Conservation (phyloP, 2,797 vertebrate species). For the Tamandua tetradactyla region DNA sequence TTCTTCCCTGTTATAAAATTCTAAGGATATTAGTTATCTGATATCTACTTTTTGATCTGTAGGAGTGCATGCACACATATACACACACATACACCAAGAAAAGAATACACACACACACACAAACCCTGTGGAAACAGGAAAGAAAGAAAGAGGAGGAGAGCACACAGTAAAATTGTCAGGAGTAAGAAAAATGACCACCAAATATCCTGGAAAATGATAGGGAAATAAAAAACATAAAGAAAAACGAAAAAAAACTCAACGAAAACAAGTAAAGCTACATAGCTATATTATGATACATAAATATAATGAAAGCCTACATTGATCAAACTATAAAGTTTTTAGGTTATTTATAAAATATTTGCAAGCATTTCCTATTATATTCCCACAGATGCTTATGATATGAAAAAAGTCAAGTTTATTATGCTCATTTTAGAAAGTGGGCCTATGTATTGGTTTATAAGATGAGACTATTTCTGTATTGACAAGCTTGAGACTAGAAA, state of each 20-base stretch:
- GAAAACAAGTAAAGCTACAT: background rate
- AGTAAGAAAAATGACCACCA: background rate
- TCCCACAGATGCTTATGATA: background rate
- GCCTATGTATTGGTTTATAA: background rate
- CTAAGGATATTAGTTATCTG: background rate
- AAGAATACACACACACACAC: background rate
- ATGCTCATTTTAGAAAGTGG: background rate
- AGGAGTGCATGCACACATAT: background rate
- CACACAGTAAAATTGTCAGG: background rate
- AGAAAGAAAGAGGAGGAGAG: fast-evolving
- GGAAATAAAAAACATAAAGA: background rate
- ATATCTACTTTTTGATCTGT: background rate
- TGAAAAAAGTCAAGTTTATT: background rate
- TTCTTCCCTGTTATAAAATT: background rate
- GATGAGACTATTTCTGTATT: background rate
- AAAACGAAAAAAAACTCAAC: background rate
- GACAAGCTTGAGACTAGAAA: background rate
- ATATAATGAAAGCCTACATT: background rate
- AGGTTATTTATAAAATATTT: background rate
- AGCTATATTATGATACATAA: background rate
- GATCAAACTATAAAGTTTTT: background rate
- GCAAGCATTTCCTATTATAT: background rate
- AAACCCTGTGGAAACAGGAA: background rate
- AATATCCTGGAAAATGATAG: background rate
- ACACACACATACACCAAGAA: background rate